phyloP scores from a whole-genome alignment of 2,797 vertebrate genomes.

The Neostethus bicornis region DNA sequence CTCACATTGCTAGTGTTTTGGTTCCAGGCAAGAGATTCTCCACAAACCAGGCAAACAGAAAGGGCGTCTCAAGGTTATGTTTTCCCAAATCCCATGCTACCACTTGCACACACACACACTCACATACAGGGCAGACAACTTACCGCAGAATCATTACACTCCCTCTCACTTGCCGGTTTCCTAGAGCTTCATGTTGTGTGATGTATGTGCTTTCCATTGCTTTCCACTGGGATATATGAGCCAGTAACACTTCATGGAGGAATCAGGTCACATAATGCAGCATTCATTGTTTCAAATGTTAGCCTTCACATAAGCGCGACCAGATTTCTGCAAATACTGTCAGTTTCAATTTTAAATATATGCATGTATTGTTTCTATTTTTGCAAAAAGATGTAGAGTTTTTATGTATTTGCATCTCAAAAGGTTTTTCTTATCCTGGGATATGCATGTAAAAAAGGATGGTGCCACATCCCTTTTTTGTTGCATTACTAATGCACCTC shows the following conservation, averaged over 20 bases:
- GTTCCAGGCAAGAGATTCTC: constrained; percentile 62
- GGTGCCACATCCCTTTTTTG: constrained; percentile 19
- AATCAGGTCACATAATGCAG: constrained; percentile 30
- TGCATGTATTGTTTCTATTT: constrained; percentile 1
- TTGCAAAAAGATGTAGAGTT: constrained; percentile 4
- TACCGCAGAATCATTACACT: constrained; percentile 61
- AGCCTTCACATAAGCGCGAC: background rate
- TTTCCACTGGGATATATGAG: constrained; percentile 39
- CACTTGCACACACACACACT: constrained; percentile 15
- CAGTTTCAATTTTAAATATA: constrained; percentile 1
- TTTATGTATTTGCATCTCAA: constrained; percentile 14
- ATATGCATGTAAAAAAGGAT: constrained; percentile 13
- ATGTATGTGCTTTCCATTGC: constrained; percentile 45
- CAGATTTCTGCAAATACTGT: background rate
- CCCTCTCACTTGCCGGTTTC: constrained; percentile 51
- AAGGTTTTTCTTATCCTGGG: constrained; percentile 18
- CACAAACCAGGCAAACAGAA: constrained; percentile 48
- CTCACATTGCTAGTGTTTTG: constrained; percentile 57
- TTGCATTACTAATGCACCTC: constrained; percentile 54
- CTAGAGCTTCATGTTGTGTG: constrained; percentile 35
- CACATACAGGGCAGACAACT: constrained; percentile 29
- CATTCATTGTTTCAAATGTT: constrained; percentile 15
- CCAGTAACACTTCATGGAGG: constrained; percentile 20
- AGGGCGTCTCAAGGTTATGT: constrained; percentile 69
- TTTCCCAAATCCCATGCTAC: constrained; percentile 54